Conservation (phyloP, 2,888 invertebrate species). For the Pharmacophagus antenor region DNA sequence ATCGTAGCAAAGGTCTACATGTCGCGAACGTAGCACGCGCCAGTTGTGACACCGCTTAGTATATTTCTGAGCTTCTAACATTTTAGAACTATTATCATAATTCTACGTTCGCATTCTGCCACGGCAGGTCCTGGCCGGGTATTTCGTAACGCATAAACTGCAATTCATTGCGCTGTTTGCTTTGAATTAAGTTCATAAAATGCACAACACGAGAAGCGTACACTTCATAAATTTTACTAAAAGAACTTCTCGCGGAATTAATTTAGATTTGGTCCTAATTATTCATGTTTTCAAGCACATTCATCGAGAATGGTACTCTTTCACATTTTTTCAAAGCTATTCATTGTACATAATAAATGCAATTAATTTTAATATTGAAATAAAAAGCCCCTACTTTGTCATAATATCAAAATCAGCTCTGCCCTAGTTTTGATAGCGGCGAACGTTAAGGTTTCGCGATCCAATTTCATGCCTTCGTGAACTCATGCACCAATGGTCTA, state of each 20-base stretch:
- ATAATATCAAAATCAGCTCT: conserved; percentile 58
- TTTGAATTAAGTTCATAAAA: conserved; percentile 42
- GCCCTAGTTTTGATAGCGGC: conserved; percentile 60
- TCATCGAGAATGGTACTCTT: conserved; percentile 25
- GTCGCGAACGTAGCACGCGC: conserved; percentile 51
- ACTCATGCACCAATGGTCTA: conserved; percentile 71
- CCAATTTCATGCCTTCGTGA: conserved; percentile 78
- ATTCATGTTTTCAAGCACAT: conserved; percentile 26
- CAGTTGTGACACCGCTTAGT: conserved; percentile 55
- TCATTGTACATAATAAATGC: conserved; percentile 31
- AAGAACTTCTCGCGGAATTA: conserved; percentile 30
- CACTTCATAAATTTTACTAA: conserved; percentile 28
- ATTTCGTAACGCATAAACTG: conserved; percentile 34
- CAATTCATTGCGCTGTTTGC: conserved; percentile 56
- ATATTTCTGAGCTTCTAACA: conserved; percentile 69
- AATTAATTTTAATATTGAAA: conserved; percentile 35
- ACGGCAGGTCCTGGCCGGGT: conserved; percentile 45
- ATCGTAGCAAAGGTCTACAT: conserved; percentile 48
- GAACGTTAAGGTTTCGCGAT: conserved; percentile 65
- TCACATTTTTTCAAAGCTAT: conserved; percentile 32
- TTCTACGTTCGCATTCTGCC: conserved; percentile 69
- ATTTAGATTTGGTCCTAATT: conserved; percentile 31
- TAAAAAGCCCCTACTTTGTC: conserved; percentile 30
- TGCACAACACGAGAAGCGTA: conserved; percentile 33
- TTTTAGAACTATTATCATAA: conserved; percentile 72